Percentiles rank a stretch among this genome's conserved stretches.
Evolutionary conservation across 64 coral and sea anemone genomes (phyloP).

Genomic region (Catalaphyllia jardinei): DNA sequence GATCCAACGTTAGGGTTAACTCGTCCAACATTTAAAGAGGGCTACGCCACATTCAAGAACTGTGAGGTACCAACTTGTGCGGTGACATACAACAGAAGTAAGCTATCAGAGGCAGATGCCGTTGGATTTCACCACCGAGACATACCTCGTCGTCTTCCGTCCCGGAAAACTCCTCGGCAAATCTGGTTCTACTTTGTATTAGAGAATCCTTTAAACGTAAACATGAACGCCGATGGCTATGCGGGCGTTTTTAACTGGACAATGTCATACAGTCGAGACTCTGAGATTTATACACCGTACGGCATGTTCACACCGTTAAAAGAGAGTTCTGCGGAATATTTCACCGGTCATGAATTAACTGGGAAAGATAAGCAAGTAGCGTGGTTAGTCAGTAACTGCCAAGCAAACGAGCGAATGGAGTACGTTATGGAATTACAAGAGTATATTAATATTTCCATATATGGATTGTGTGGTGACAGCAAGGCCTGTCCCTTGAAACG

Average conservation of each 20-base stretch:
- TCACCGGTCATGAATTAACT: neutral
- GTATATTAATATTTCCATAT: constrained; percentile 46
- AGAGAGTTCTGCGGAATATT: neutral
- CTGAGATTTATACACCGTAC: constrained; percentile 55
- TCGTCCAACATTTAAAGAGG: neutral
- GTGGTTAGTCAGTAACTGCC: constrained; percentile 68
- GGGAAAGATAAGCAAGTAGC: constrained; percentile 54
- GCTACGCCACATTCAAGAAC: constrained; percentile 2
- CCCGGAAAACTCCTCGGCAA: constrained; percentile 16
- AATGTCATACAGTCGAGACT: constrained; percentile 61
- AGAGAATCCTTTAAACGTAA: constrained; percentile 46
- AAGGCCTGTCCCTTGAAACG: neutral
- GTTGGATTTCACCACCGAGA: constrained; percentile 66
- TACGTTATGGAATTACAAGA: constrained; percentile 41
- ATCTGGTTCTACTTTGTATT: constrained; percentile 60
- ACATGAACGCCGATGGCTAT: neutral
- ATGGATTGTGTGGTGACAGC: constrained; percentile 38
- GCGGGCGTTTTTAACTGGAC: constrained; percentile 67
- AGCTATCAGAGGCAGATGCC: constrained; percentile 41
- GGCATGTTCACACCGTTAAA: constrained; percentile 34
- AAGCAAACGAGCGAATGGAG: constrained; percentile 2
- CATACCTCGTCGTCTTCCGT: constrained; percentile 16
- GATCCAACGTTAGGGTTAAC: neutral
- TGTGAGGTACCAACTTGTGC: constrained; percentile 41
- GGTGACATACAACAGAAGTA: constrained; percentile 43